Percentiles rank a stretch among this genome's conserved stretches.
These are phyloP conservation scores for Colinus virginianus DNA, from an alignment of 2,113 vertebrate genomes.

Conservation along the genomic window DNA sequence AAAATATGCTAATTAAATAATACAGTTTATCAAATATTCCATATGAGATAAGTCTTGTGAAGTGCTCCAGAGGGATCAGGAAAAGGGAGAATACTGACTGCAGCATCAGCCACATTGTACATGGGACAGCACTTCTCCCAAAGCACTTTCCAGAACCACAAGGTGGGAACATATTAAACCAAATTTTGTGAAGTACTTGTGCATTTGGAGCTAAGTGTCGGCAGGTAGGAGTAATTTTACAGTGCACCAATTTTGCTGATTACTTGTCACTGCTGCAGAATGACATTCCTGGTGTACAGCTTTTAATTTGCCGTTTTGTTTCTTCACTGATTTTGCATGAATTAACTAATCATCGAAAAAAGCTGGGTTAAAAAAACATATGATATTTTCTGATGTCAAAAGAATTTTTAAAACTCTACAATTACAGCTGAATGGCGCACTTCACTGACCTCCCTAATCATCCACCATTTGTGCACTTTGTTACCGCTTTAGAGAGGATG, in stretches of 20 bases:
- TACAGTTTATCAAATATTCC: not conserved
- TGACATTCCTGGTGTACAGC: not conserved
- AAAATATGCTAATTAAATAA: not conserved
- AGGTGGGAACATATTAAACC: not conserved
- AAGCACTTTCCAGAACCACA: not conserved
- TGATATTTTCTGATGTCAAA: conserved; percentile 62
- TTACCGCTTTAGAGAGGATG: conserved; percentile 60
- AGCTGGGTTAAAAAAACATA: conserved; percentile 52
- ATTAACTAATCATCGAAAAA: conserved; percentile 66
- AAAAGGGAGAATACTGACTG: not conserved
- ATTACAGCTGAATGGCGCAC: conserved; percentile 62
- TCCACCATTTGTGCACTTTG: conserved; percentile 68
- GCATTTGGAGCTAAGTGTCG: not conserved
- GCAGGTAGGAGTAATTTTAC: conserved; percentile 14
- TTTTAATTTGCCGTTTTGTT: conserved; percentile 52
- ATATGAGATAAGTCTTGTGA: not conserved
- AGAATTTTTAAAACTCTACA: conserved; percentile 62
- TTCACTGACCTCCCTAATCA: conserved; percentile 71
- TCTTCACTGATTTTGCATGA: conserved; percentile 52
- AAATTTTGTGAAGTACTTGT: not conserved
- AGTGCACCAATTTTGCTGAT: conserved; percentile 15
- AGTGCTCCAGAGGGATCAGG: not conserved
- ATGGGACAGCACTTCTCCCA: not conserved
- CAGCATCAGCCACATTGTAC: not conserved
- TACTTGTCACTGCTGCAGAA: not conserved